Evolutionary conservation across 2,797 vertebrate species (phyloP).

Genomic region (Gymnodraco acuticeps): DNA sequence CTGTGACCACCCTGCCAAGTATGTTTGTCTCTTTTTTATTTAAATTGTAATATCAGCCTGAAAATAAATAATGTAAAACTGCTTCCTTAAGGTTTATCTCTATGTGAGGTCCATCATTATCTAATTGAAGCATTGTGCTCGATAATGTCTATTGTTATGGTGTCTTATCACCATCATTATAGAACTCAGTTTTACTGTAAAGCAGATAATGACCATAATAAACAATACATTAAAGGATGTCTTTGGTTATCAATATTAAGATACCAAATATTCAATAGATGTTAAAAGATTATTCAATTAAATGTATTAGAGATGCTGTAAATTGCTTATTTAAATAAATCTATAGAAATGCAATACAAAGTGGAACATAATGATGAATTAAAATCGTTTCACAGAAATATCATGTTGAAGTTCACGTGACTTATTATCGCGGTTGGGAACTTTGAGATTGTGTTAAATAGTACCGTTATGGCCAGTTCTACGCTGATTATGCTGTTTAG

Average conservation of each 20-base stretch:
- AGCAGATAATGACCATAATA: background rate
- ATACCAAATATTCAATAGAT: background rate
- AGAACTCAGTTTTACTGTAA: background rate
- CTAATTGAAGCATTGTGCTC: background rate
- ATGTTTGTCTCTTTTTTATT: slow-evolving; percentile 67
- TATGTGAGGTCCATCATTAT: background rate
- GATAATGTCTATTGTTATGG: slow-evolving; percentile 20
- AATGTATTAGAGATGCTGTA: background rate
- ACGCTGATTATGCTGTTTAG: background rate
- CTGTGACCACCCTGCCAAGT: slow-evolving; percentile 94
- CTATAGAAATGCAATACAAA: background rate
- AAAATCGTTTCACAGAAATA: background rate
- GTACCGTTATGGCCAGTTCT: background rate
- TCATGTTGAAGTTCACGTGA: background rate
- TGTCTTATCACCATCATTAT: slow-evolving; percentile 18
- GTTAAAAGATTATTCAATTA: background rate
- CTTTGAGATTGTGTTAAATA: background rate
- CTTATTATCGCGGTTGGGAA: background rate
- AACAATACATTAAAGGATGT: background rate
- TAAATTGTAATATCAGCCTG: background rate
- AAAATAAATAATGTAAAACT: background rate
- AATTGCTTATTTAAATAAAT: background rate
- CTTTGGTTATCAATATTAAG: background rate
- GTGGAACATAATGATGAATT: background rate
- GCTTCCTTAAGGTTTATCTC: background rate